Conservation (phyloP, 92 coral and sea anemone species). For the Parazoanthus swiftii region DNA sequence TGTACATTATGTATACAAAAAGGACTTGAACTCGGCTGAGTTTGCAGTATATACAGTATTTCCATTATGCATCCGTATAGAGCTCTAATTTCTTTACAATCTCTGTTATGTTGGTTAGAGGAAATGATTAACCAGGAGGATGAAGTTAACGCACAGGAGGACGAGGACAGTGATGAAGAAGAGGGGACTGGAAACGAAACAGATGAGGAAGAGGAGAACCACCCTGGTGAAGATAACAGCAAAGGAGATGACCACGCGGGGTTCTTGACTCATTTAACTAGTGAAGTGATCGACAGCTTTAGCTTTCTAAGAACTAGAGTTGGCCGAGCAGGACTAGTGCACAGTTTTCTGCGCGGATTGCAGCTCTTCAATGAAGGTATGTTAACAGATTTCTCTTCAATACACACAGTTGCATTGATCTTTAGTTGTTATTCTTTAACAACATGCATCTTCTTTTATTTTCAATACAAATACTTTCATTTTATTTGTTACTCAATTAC, state of each 20-base stretch:
- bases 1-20: too few species aligned
- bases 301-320: neutral
- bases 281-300: neutral
- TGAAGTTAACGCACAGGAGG: constrained; percentile 28
- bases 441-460: too few species aligned
- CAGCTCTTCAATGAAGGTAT: neutral
- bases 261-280: neutral
- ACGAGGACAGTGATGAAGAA: constrained; percentile 41
- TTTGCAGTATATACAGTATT: too few species aligned
- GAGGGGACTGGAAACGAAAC: neutral
- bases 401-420: too few species aligned
- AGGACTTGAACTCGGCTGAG: too few species aligned
- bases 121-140: neutral
- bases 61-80: too few species aligned
- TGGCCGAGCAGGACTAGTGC: neutral
- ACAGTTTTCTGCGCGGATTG: neutral
- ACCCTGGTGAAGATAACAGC: neutral
- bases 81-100: too few species aligned
- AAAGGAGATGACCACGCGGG: neutral
- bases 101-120: neutral
- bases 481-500: too few species aligned
- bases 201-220: neutral
- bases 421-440: too few species aligned
- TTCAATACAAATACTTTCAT: too few species aligned
- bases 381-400: too few species aligned